A percentile compares a stretch with the other conserved stretches of the same genome.
Evolutionary conservation across 2,797 vertebrate species (phyloP).

Genomic region (Danio kyathit): DNA sequence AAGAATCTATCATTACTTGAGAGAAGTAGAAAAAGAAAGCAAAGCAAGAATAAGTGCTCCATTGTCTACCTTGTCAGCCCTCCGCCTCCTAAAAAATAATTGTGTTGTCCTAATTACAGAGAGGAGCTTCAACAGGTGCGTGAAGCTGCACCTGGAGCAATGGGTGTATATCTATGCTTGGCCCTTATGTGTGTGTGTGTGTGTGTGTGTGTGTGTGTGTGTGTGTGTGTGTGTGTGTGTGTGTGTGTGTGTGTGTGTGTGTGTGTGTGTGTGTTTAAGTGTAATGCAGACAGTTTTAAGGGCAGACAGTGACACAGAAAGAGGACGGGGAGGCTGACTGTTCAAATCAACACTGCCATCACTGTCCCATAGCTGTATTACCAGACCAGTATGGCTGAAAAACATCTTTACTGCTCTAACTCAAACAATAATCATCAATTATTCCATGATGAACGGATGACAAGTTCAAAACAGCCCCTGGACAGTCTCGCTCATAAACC

Average conservation of each 20-base stretch:
- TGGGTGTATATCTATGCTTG: constrained; percentile 27
- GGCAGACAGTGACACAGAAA: constrained; percentile 49
- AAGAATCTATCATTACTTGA: constrained; percentile 86
- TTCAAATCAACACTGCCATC: constrained; percentile 39
- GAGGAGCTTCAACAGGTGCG: constrained; percentile 83
- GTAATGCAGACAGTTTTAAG: constrained; percentile 30
- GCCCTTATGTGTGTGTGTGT: constrained; percentile 61
- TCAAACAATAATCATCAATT: constrained; percentile 76
- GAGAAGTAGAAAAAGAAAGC: constrained; percentile 72
- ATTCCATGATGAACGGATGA: constrained; percentile 77
- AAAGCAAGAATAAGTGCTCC: constrained; percentile 80
- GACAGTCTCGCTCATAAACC: constrained; percentile 80
- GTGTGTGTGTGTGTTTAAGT: constrained; percentile 64
- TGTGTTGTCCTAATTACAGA: constrained; percentile 85
- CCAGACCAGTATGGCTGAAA: constrained; percentile 41
- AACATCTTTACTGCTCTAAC: constrained; percentile 62
- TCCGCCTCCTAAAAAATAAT: constrained; percentile 77
- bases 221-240: constrained; percentile 61
- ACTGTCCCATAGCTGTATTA: constrained; percentile 45
- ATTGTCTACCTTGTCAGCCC: constrained; percentile 76
- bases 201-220: constrained; percentile 61
- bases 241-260: constrained; percentile 56
- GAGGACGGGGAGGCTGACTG: constrained; percentile 38
- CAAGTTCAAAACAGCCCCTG: constrained; percentile 78
- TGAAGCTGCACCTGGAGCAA: constrained; percentile 79